Evolutionary conservation across 2,113 vertebrate genomes (phyloP), one percentile per base, ranked within the genome.

Genomic region (Mormyrus lacerda): DNA sequence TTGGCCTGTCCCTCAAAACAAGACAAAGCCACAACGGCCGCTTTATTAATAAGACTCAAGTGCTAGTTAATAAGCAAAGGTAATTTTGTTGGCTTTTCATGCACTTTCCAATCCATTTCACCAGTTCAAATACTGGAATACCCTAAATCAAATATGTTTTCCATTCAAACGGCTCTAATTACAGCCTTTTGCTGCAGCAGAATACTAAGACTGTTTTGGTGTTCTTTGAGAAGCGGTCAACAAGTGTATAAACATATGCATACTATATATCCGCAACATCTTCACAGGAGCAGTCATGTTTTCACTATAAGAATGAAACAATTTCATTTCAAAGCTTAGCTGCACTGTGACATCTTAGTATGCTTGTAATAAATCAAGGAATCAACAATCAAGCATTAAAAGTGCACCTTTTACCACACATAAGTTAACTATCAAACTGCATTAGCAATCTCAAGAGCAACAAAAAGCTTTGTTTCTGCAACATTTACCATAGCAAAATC

Each of bases 21-120:
- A 31, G 61, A 17, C 17, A 53, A 53, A 17, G 3, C 13, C 50
- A 15, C 47, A 48, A 48, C 8, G 9, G 9, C 5, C 47, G 0
- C 47, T 48, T 9, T 10, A 48, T 9, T 10, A 48, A 53, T 3
- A 15, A 53, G 50, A 53, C 15, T 3, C 50, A 53, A 15, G 17
- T 17, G 15, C 92, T 88, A 44, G 91, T 87, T 39, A 89, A 89
- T 87, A 89, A 82, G 93, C 89, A 92, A 94, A 92, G 90, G 83
- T 89, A 90, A 91, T 91, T 69, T 58, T 17, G 31, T 2, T 82
- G 10, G 9, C 4, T 39, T 82, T 7, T 82, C 76, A 44, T 82
- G n/a, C 27, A 79, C 10, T 79, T 79, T 79, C n/a, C 73, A 79
- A 31, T 39, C 3, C 73, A 79, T 39, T 42, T 21, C 76, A 35